Percentiles rank a stretch among this genome's conserved stretches.
These are phyloP conservation scores for Hermodice carunculata DNA, from an alignment of 2,888 invertebrate species.

Conservation along the genomic window DNA sequence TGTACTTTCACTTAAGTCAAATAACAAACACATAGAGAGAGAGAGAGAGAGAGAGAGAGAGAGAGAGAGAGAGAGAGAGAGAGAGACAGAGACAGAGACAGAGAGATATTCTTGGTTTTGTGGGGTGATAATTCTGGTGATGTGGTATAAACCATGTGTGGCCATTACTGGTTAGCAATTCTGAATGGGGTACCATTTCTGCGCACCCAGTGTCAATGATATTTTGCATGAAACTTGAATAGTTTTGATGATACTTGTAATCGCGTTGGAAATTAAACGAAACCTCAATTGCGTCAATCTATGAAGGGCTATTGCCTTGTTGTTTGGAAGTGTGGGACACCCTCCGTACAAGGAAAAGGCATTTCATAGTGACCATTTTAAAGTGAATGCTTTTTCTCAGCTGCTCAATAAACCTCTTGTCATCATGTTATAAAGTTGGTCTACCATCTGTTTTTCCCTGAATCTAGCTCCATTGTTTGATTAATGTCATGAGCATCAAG, in stretches of 20 bases:
- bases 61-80: no score
- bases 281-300: not conserved
- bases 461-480: no score
- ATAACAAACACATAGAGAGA: slow-evolving; percentile 28
- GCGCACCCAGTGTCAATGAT: slow-evolving; percentile 6
- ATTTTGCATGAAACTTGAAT: slow-evolving; percentile 2
- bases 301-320: not conserved
- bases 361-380: slow-evolving; percentile 14
- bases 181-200: not conserved
- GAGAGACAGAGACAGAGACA: no score
- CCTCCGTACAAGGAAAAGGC: slow-evolving; percentile 16
- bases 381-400: not conserved
- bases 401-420: not conserved
- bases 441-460: no score
- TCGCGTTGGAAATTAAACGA: slow-evolving; percentile 2
- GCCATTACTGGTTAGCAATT: not conserved
- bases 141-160: slow-evolving; percentile 26
- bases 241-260: not conserved
- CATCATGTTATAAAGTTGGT: not conserved
- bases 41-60: no score
- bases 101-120: slow-evolving; percentile 25
- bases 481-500: no score
- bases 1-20: slow-evolving; percentile 19
- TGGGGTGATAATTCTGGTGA: slow-evolving; percentile 25
- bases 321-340: slow-evolving; percentile 6